These are phyloP conservation scores for Coreoperca whiteheadi DNA, from an alignment of 2,113 vertebrate species.

Conservation along the genomic window DNA sequence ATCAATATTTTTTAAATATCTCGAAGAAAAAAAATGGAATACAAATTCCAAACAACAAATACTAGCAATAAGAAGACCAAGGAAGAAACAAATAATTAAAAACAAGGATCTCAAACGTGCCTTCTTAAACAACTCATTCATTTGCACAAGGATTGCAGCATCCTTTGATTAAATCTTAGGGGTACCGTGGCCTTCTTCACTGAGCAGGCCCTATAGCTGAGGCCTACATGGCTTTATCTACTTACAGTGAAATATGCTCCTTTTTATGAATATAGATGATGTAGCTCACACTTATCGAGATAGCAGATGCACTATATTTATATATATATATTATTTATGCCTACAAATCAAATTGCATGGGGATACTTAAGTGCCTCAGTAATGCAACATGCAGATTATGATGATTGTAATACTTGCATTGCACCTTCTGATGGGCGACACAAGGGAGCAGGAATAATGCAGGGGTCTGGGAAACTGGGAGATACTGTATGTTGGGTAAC, in stretches of 20 bases:
- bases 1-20: no score
- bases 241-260: background rate
- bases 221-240: background rate
- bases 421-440: background rate
- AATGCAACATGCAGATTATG: constrained; percentile 2
- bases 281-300: background rate
- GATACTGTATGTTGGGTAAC: background rate
- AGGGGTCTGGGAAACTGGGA: background rate
- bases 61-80: no score
- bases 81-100: no score
- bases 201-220: background rate
- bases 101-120: background rate
- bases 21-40: no score
- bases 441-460: constrained; percentile 9
- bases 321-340: constrained; percentile 6
- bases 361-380: background rate
- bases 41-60: no score
- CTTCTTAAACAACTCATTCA: background rate
- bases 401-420: background rate
- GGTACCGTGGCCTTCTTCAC: background rate
- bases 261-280: background rate
- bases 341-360: background rate
- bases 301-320: background rate
- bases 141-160: constrained; percentile 6
- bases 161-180: background rate